A percentile compares a stretch with the other conserved stretches of the same genome.
Evolutionary conservation across 2,888 invertebrate genomes (phyloP).

Genomic region (Isotomurus palustris): DNA sequence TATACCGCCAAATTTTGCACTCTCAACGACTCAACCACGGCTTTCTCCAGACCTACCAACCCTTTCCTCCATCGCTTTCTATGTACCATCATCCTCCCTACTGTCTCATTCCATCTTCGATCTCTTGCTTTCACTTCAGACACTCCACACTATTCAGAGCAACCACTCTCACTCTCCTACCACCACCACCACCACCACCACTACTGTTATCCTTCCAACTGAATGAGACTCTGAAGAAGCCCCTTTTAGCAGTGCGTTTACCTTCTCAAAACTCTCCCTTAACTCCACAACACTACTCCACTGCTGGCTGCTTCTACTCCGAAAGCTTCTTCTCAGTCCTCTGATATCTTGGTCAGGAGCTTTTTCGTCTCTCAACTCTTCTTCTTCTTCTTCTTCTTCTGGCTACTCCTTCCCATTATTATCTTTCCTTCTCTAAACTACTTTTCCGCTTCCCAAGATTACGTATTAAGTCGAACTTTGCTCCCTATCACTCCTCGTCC

Average conservation of each 20-base stretch:
- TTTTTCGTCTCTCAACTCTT: no score
- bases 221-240: no score
- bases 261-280: no score
- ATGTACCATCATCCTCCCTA: not conserved
- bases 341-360: no score
- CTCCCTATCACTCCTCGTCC: no score
- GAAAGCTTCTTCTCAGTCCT: no score
- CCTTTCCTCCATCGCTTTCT: not conserved
- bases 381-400: no score
- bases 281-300: no score
- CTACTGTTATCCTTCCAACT: no score
- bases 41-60: slow-evolving; percentile 9
- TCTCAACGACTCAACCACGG: slow-evolving; percentile 11
- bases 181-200: not conserved
- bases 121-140: not conserved
- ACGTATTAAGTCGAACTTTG: no score
- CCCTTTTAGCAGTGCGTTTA: no score
- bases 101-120: not conserved
- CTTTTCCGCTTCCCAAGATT: not conserved
- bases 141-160: not conserved
- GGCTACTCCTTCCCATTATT: slow-evolving; percentile 9
- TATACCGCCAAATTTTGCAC: slow-evolving; percentile 28
- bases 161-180: not conserved
- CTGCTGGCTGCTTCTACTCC: no score
- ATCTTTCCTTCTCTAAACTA: slow-evolving; percentile 5